Conservation (phyloP, 2,113 vertebrate species). For the Fregata magnificens region DNA sequence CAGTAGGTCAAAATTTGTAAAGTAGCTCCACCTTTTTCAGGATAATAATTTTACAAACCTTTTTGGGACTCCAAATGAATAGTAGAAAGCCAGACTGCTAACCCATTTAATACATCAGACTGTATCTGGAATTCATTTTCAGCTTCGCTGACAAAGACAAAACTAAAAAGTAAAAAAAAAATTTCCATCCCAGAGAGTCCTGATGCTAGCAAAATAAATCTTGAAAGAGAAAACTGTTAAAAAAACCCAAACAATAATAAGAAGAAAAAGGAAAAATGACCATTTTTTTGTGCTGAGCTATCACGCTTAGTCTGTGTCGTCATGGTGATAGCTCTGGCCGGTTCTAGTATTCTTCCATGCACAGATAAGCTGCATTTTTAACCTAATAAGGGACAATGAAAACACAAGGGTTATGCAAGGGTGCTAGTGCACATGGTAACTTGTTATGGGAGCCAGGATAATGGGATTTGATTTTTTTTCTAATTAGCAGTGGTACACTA, state of each 20-base stretch:
- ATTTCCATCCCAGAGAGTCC: background rate
- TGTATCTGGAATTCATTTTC: background rate
- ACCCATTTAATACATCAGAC: background rate
- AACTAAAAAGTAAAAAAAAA: background rate
- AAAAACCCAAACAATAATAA: background rate
- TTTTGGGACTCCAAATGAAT: background rate
- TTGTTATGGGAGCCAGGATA: background rate
- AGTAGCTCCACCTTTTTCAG: background rate
- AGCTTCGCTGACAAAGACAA: background rate
- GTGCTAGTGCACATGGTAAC: background rate
- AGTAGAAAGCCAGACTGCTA: background rate
- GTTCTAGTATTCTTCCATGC: background rate
- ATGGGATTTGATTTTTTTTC: background rate
- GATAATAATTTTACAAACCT: background rate
- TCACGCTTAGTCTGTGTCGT: background rate
- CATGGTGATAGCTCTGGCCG: background rate
- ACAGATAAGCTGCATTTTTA: slow-evolving; percentile 1
- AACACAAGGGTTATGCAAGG: background rate
- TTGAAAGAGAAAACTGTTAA: background rate
- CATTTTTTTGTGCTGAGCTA: background rate
- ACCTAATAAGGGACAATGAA: background rate
- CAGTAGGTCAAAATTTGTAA: background rate
- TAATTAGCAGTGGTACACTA: background rate
- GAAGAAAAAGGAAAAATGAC: background rate
- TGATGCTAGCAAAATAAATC: background rate